Evolutionary conservation across 2,888 invertebrate species (phyloP), one percentile per base, ranked within the genome.

Genomic region (Crematogaster levior): DNA sequence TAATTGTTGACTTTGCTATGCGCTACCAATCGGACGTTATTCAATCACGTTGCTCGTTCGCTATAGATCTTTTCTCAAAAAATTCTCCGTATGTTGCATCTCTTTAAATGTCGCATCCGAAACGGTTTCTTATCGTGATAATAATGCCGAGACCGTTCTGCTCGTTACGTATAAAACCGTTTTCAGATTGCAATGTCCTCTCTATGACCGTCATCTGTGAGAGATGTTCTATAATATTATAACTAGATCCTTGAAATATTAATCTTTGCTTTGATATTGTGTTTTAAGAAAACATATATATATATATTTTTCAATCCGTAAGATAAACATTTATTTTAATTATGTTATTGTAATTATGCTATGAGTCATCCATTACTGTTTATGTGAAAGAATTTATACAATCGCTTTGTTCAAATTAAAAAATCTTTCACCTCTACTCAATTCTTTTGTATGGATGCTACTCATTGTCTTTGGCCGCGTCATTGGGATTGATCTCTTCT

Each of bases 71-170:
- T 68, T 12, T 56, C 34, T 68, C 21, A 34, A n/a, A 34, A 51
- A 18, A 9, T 27, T 34, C 27, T 9, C 27, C 30, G 9, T 40
- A n/a, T 30, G 66, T 77, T 12, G 53, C 27, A 15, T 53, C 68
- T 56, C 37, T 34, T 51, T 27, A 24, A 24, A 6, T 43, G 24
- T 65, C 68, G 56, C 68, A 12, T 77, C 43, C 43, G 27, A 77
- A 79, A 70, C 77, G 56, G 77, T 68, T 68, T 56, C 56, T 77
- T 58, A 58, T 68, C 56, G 15, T 0, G 53, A 68, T 77, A 66
- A 77, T 68, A 77, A 77, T 46, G 21, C 34, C 56, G 56, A 68
- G 70, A 68, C 56, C 70, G 77, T 79, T 79, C 70, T 79, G 70
- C 70, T 79, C 56, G 70, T 79, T 79, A 79, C 70, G 30, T 56